Percentiles rank a stretch among this genome's conserved stretches.
Evolutionary conservation across 2,113 vertebrate genomes (phyloP).

Genomic region (Otus sunia): DNA sequence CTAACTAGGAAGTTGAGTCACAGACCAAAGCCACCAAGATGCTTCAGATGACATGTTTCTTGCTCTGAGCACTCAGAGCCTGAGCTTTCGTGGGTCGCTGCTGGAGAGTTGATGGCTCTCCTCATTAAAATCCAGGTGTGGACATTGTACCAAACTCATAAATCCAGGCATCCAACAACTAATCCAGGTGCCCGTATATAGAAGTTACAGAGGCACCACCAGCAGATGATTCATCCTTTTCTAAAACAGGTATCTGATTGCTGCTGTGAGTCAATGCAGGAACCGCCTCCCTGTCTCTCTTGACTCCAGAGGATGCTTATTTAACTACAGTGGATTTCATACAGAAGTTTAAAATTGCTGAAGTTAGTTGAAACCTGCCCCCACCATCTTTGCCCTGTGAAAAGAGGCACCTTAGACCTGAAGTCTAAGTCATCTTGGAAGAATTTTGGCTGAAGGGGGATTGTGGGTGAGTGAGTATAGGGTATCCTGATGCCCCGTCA

Average conservation of each 20-base stretch:
- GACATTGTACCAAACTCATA: neutral
- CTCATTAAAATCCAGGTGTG: neutral
- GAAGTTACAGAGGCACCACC: neutral
- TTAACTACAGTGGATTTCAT: slow-evolving; percentile 18
- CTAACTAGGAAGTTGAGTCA: neutral
- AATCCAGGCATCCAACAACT: neutral
- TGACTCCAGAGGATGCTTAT: neutral
- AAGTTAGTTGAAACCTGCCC: neutral
- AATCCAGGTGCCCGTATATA: neutral
- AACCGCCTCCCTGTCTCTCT: neutral
- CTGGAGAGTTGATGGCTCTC: neutral
- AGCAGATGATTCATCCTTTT: slow-evolving; percentile 32
- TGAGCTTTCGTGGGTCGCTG: neutral
- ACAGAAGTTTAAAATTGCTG: neutral
- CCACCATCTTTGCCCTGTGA: neutral
- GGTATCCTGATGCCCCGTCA: neutral
- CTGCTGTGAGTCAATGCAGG: slow-evolving; percentile 17
- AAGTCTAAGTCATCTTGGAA: neutral
- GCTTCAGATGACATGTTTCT: neutral
- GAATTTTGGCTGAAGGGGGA: neutral
- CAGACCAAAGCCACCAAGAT: neutral
- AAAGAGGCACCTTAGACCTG: neutral
- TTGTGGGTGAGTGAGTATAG: neutral
- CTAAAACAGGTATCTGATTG: slow-evolving; percentile 9
- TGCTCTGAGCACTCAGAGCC: neutral